Conservation (phyloP, 2,113 vertebrate species). For the Megaptera novaeangliae region DNA sequence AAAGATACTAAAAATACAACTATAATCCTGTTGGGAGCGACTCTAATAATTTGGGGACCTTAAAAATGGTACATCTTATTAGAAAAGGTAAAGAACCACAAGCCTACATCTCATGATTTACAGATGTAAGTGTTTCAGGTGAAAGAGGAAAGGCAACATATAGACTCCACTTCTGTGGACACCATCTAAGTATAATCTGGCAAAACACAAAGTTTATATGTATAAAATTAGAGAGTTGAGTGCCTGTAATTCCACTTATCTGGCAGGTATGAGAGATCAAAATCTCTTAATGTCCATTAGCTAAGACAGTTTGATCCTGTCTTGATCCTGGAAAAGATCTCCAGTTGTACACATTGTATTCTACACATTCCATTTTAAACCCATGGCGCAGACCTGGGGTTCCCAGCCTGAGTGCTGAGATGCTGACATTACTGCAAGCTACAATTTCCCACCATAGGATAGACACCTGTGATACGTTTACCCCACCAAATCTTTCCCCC, state of each 20-base stretch:
- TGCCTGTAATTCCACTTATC: neutral
- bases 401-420: neutral
- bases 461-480: neutral
- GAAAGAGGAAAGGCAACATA: neutral
- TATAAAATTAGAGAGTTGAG: neutral
- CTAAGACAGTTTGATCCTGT: neutral
- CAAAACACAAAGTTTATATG: neutral
- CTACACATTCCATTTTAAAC: neutral
- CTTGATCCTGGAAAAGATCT: neutral
- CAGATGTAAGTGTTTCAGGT: neutral
- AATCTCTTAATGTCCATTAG: neutral
- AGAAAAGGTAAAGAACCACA: neutral
- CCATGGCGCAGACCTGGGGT: neutral
- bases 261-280: neutral
- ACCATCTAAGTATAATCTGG: neutral
- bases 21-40: neutral
- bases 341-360: neutral
- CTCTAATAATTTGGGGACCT: neutral
- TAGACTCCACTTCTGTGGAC: neutral
- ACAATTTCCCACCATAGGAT: neutral
- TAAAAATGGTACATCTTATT: neutral
- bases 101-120: neutral
- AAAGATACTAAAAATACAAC: conserved; percentile 8
- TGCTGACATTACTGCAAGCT: neutral
- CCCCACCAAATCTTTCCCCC: neutral